Evolutionary conservation across 2,888 invertebrate species (phyloP), one percentile per base, ranked within the genome.

Genomic region (Cacoxenus indagator): DNA sequence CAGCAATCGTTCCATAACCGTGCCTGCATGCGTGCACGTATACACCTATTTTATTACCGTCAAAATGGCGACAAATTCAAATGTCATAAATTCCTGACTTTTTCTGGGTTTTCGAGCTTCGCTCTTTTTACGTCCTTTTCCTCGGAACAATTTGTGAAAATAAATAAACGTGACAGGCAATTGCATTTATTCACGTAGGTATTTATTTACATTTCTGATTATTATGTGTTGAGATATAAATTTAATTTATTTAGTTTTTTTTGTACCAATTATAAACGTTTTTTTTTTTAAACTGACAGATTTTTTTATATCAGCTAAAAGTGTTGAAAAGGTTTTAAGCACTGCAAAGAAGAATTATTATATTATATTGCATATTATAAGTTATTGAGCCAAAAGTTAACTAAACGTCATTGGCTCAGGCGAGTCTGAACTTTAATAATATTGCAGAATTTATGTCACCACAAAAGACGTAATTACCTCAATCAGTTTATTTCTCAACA

Each of bases 201-300:
- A 72, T 74, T 75, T 80, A 76, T 80, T 80, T 80, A 80, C 82
- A 72, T 67, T 76, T 74, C 46, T 76, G 80, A 80, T 14, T 37
- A 37, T 82, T 75, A 71, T 65, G 76, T 71, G 76, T 73, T 67
- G 76, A 75, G 82, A 77, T 81, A 76, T 77, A 77, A 51, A 65
- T 74, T 81, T 80, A 79, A 82, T 80, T 80, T 80, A 77, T 78
- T 81, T 78, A 70, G 67, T 55, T 68, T 72, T 37, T 17, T 37
- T 37, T 5, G 37, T 14, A 14, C 37, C 37, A 37, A 37, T 37
- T 37, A 37, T 37, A 11, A 55, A 14, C 24, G 57, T 27, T 27
- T 57, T 57, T 57, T 37, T 4, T 1, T 37, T 37, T 19, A 14
- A n/a, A n/a, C n/a, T n/a, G n/a, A 11, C 27, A 57, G 2, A 24